phyloP scores from a whole-genome alignment of 2,888 invertebrate genomes.

The Dryobota labecula region DNA sequence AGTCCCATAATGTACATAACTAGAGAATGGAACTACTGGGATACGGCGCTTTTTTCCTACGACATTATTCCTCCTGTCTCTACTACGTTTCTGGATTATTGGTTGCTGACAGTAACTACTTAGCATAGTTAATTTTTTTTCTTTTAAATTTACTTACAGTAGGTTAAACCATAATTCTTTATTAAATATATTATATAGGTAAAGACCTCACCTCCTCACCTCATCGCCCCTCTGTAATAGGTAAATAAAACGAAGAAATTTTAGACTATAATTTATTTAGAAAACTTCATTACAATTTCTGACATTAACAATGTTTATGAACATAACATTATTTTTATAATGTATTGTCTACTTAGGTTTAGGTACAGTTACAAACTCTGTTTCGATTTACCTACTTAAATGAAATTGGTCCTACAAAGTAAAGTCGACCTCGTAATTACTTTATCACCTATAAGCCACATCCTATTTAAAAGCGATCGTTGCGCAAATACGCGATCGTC shows the following conservation, averaged over 20 bases:
- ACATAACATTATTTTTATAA: background rate
- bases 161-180: too few relatives aligned
- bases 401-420: background rate
- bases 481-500: too few relatives aligned
- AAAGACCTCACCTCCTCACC: too few relatives aligned
- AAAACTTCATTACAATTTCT: slow-evolving; percentile 3
- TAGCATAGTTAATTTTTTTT: too few relatives aligned
- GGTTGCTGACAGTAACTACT: background rate
- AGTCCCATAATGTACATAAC: too few relatives aligned
- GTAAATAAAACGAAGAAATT: slow-evolving; percentile 8
- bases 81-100: background rate
- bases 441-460: too few relatives aligned
- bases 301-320: background rate
- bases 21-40: too few relatives aligned
- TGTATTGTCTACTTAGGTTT: background rate
- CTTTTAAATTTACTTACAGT: too few relatives aligned
- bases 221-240: background rate
- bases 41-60: too few relatives aligned
- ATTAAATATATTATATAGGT: too few relatives aligned
- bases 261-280: background rate
- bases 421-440: background rate
- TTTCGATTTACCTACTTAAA: background rate
- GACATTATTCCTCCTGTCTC: background rate
- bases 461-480: too few relatives aligned
- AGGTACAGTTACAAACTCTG: background rate